A percentile compares a stretch with the other conserved stretches of the same genome.
phyloP scores from a whole-genome alignment of 2,797 vertebrate genomes.

The Hemitrygon akajei region DNA sequence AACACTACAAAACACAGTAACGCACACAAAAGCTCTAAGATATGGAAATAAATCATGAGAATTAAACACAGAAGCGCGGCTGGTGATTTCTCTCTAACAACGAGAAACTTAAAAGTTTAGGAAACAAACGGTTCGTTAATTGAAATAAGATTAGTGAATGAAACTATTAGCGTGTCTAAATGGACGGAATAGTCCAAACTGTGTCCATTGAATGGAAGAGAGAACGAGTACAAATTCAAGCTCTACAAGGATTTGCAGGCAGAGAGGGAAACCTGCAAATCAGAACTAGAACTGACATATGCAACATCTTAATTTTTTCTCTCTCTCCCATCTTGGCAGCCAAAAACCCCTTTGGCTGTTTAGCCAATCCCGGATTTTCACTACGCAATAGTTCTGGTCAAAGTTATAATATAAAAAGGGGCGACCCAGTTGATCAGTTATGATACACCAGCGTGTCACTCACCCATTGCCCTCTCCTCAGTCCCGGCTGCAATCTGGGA shows the following conservation, averaged over 20 bases:
- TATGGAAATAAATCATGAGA: neutral
- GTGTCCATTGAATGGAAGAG: neutral
- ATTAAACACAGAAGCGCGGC: neutral
- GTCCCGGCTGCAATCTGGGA: slow-evolving; percentile 41
- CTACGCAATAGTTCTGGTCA: slow-evolving; percentile 68
- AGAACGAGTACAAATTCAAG: neutral
- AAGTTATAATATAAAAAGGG: slow-evolving; percentile 91
- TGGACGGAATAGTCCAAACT: neutral
- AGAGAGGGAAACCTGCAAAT: slow-evolving; percentile 32
- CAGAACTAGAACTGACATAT: slow-evolving; percentile 41
- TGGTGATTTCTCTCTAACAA: neutral
- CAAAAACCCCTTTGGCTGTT: slow-evolving; percentile 86
- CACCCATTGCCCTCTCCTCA: slow-evolving; percentile 50
- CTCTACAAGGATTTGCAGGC: neutral
- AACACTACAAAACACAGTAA: neutral
- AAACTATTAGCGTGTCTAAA: neutral
- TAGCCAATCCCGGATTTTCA: slow-evolving; percentile 95
- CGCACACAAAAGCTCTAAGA: neutral
- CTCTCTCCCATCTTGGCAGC: slow-evolving; percentile 67
- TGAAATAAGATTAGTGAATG: neutral
- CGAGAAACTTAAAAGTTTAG: neutral
- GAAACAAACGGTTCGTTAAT: neutral
- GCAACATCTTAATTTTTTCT: slow-evolving; percentile 56
- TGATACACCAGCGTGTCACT: slow-evolving; percentile 66
- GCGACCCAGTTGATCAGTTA: slow-evolving; percentile 63